Evolutionary conservation across 2,888 invertebrate genomes (phyloP).

Genomic region (Tipula confusa): DNA sequence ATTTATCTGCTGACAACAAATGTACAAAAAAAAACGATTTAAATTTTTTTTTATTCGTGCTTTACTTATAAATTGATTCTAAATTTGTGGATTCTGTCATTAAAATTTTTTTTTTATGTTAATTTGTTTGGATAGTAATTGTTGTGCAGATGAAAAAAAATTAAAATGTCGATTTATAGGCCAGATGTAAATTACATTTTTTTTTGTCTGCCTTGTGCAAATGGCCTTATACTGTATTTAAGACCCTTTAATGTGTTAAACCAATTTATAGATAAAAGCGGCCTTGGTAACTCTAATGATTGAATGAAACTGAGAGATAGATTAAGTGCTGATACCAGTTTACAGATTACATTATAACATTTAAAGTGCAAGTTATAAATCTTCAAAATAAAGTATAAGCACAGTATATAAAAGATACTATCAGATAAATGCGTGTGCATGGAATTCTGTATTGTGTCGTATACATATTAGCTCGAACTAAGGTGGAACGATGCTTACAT

Average conservation of each 20-base stretch:
- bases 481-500: too few relatives aligned
- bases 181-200: not conserved
- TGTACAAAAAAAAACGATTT: not conserved
- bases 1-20: constrained; percentile 3
- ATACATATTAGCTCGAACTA: too few relatives aligned
- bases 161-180: not conserved
- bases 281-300: too few relatives aligned
- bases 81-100: constrained; percentile 20
- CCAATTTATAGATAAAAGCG: not conserved
- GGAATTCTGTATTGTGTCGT: too few relatives aligned
- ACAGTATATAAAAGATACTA: too few relatives aligned
- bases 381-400: too few relatives aligned
- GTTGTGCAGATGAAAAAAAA: not conserved
- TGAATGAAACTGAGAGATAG: too few relatives aligned
- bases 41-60: not conserved
- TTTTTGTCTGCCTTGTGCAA: not conserved
- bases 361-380: too few relatives aligned
- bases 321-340: not conserved
- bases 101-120: not conserved
- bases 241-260: not conserved
- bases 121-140: not conserved
- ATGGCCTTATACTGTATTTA: not conserved
- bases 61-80: not conserved
- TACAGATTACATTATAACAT: too few relatives aligned
- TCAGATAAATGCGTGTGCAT: too few relatives aligned